These are phyloP conservation scores for Drosophila elegans DNA, from an alignment of 1,140 invertebrate genomes.

Conservation along the genomic window DNA sequence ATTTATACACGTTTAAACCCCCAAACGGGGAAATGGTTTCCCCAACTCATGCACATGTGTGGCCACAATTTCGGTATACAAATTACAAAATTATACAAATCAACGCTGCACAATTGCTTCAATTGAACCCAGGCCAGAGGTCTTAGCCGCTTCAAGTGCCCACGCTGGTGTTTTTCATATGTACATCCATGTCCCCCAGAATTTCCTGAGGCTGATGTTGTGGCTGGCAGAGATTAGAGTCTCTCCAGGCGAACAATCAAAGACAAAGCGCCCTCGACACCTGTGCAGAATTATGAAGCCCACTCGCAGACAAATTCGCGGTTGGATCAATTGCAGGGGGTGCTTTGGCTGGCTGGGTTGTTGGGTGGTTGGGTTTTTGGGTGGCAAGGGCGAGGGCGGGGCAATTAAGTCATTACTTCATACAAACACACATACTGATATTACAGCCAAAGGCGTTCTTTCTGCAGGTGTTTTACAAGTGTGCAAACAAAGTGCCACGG, in stretches of 20 bases:
- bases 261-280: slow-evolving; percentile 76
- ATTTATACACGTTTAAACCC: slow-evolving; percentile 70
- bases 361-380: not conserved
- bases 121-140: slow-evolving; percentile 64
- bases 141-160: slow-evolving; percentile 43
- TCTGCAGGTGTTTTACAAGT: slow-evolving; percentile 75
- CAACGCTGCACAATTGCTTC: slow-evolving; percentile 80
- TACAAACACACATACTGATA: slow-evolving; percentile 34
- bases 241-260: slow-evolving; percentile 71
- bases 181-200: not conserved
- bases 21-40: slow-evolving; percentile 52
- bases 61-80: slow-evolving; percentile 79
- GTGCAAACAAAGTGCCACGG: slow-evolving; percentile 74
- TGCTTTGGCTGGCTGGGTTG: not conserved
- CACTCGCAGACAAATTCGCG: slow-evolving; percentile 50
- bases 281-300: slow-evolving; percentile 74
- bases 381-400: slow-evolving; percentile 44
- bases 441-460: slow-evolving; percentile 59
- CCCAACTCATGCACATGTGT: slow-evolving; percentile 62
- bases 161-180: slow-evolving; percentile 23
- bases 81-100: slow-evolving; percentile 84
- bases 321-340: slow-evolving; percentile 29
- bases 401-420: slow-evolving; percentile 81
- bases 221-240: slow-evolving; percentile 78
- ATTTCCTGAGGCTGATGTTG: slow-evolving; percentile 40